Base-by-base conservation (phyloP, 2,888 invertebrate species). In the Copidosoma aretas region DNA sequence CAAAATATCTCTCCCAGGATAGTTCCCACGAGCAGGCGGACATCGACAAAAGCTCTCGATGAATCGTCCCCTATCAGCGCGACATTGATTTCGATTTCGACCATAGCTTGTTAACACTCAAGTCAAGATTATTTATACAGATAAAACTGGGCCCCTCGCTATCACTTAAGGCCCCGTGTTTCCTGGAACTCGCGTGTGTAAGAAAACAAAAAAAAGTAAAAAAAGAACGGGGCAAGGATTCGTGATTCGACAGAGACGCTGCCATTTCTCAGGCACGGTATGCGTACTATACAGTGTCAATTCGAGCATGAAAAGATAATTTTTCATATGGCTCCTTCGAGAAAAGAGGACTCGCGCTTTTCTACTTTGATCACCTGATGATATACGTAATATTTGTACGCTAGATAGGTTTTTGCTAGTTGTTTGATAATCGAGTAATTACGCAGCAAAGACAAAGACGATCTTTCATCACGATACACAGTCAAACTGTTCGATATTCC, bases 31-130 rank as follows among this genome's bases (percentile, higher is more conserved):
- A 25, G 14, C 19, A 32, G 41, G 1, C 14, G 61, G 51, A 15
- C n/a, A 66, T 68, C 64, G 21, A 46, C 64, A 58, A 57, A 64
- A 64, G 71, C 71, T 71, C 66, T 68, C 59, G 71, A 32, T 17
- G 24, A 71, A 67, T 64, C 60, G 62, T 61, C 32, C 39, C 32
- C 60, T 67, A 69, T 69, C 69, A 54, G 58, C 59, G 49, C 61
- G 54, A 70, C 71, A 72, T 46, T 72, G 71, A 68, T 69, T 72
- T 69, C 65, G 66, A 72, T 69, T 72, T 70, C 57, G 62, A 67
- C 71, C 69, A 67, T 64, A 53, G 61, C 71, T 64, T 69, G 71
- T 72, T 72, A 69, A 72, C 71, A 72, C 67, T 67, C 59, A 57
- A 70, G 52, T 67, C 54, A 19, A 46, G 71, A 72, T 72, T 68